Evolutionary conservation across 2,113 vertebrate genomes (phyloP), one percentile per base, ranked within the genome.

Genomic region (Callipepla californica): DNA sequence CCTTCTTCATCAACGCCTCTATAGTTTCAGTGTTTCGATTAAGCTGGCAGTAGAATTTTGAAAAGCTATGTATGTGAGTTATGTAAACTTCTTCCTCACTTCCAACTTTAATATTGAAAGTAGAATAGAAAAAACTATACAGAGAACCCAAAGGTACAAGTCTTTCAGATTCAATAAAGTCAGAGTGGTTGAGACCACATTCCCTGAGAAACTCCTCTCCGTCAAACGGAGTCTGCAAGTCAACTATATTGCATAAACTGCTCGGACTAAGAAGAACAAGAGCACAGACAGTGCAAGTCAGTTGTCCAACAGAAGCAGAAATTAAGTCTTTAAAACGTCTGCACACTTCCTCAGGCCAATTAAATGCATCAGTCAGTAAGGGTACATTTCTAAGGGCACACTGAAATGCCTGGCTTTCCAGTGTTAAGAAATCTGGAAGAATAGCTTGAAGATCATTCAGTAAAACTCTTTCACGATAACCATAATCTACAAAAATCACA

Each of bases 11-110:
- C 58, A 99, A 95, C 11, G 95, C 89, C 36, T 98, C 96, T 28
- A 98, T 83, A 70, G 97, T 77, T 84, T 94, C 82, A 48, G 63
- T 94, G 90, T 99, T 99, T 97, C 97, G 98, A 69, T 97, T 97
- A 62, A 99, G 98, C 23, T 99, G 99, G 85, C 98, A 98, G 96
- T 98, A 99, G 91, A 99, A 96, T 89, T 98, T 97, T 93, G 97
- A 97, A 42, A 98, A 98, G 94, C 97, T 98, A 75, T 66, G 90
- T 63, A 99, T 58, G 12, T 98, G 97, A 59, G 98, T 98, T 72
- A 99, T 92, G 72, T 96, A 98, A 30, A 99, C 96, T 17, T 97
- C 91, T 90, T 99, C 99, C 94, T 98, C 97, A 36, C 92, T 97
- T 97, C 98, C 98, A 82, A 96, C 47, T 61, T 91, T 94, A 47